A percentile compares a stretch with the other conserved stretches of the same genome.
phyloP scores from a whole-genome alignment of 2,797 vertebrate genomes.

The Cossypha niveicapilla region DNA sequence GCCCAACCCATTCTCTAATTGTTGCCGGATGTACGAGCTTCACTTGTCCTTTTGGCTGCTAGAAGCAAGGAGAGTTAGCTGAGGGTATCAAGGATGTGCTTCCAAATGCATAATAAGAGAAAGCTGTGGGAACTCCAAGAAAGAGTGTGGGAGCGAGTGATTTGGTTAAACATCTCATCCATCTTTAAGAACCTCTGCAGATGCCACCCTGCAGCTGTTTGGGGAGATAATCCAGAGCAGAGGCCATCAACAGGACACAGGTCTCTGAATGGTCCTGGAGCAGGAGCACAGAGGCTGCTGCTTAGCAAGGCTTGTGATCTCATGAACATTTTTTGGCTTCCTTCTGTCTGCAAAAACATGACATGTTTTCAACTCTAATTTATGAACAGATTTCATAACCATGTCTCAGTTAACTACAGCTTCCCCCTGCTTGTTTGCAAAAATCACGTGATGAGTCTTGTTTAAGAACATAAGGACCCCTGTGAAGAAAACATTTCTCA shows the following conservation, averaged over 20 bases:
- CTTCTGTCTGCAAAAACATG: background rate
- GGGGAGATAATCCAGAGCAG: background rate
- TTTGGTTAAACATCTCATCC: background rate
- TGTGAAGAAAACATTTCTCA: background rate
- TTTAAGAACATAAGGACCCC: background rate
- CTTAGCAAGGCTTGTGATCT: background rate
- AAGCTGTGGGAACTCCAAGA: background rate
- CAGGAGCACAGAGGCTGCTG: background rate
- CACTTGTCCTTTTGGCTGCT: background rate
- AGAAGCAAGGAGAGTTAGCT: background rate
- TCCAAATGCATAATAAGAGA: background rate
- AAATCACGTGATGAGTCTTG: background rate
- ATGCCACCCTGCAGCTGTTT: background rate
- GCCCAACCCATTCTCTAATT: background rate
- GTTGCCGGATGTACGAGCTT: accelerated
- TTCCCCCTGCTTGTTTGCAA: background rate
- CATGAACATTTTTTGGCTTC: background rate
- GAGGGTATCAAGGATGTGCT: background rate
- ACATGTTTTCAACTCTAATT: background rate
- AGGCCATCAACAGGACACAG: background rate
- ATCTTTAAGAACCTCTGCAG: background rate
- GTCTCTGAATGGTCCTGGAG: background rate
- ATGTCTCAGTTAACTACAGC: accelerated
- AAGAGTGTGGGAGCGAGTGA: background rate
- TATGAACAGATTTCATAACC: background rate